These are phyloP conservation scores for Paradisaea rubra DNA, from an alignment of 2,113 vertebrate genomes.

Conservation along the genomic window DNA sequence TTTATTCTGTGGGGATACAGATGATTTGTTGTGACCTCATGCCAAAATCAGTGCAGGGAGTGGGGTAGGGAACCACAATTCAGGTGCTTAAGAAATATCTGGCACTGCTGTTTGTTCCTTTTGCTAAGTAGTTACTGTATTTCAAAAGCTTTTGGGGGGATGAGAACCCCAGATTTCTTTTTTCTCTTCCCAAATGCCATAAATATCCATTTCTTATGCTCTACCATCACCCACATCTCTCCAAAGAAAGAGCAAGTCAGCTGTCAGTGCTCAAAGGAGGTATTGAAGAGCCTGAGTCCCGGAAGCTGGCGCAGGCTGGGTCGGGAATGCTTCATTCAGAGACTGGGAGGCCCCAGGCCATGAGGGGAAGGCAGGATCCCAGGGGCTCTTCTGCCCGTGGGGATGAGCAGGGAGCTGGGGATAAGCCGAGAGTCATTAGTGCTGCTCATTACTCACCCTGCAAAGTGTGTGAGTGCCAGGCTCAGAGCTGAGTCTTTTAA, in stretches of 20 bases:
- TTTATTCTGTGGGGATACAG: background rate
- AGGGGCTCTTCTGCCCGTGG: background rate
- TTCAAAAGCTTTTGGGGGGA: background rate
- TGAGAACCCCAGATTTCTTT: background rate
- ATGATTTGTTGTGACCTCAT: fast-evolving
- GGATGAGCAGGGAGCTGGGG: background rate
- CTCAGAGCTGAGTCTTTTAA: background rate
- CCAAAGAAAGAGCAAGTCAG: background rate
- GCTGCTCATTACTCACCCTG: fast-evolving
- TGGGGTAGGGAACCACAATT: background rate
- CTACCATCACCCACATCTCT: background rate
- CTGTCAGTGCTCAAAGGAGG: background rate
- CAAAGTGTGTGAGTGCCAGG: background rate
- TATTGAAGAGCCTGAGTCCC: background rate
- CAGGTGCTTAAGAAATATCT: background rate
- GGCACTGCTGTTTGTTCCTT: background rate
- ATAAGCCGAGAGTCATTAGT: background rate
- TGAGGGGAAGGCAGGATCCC: background rate
- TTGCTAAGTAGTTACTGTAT: background rate
- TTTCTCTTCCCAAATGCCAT: background rate
- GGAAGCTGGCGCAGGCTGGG: background rate
- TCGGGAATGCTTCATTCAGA: background rate
- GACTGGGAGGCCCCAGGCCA: background rate
- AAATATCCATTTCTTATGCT: background rate
- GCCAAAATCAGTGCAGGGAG: background rate